These are phyloP conservation scores for Brachypodius melanocephalos DNA, from an alignment of 2,113 vertebrate species.

Conservation along the genomic window DNA sequence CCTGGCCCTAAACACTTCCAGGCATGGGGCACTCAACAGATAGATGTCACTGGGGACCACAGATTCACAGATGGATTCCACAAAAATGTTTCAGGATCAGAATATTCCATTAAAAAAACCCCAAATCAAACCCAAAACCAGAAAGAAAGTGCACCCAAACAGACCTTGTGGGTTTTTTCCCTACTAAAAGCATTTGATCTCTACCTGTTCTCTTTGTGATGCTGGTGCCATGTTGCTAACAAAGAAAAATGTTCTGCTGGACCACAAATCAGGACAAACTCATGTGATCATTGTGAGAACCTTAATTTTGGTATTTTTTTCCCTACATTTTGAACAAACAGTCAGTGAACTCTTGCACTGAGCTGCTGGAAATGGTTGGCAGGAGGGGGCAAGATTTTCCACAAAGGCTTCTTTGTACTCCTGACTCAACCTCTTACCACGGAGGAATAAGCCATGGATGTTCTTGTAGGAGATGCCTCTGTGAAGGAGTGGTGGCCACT, in stretches of 20 bases:
- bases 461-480: accelerated
- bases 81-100: background rate
- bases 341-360: background rate
- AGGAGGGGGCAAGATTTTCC: background rate
- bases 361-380: background rate
- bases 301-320: background rate
- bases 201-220: background rate
- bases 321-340: background rate
- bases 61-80: background rate
- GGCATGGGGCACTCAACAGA: background rate
- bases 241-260: background rate
- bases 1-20: background rate
- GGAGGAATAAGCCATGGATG: background rate
- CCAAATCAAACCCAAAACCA: accelerated
- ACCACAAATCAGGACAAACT: background rate
- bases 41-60: background rate
- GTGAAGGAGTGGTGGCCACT: constrained; percentile 14
- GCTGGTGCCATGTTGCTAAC: background rate
- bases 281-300: background rate
- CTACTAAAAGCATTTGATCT: background rate
- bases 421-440: background rate
- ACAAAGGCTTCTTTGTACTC: background rate
- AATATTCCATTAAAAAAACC: background rate
- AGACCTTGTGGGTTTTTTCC: background rate
- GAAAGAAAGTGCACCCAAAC: background rate